Evolutionary conservation across 2,888 invertebrate species (phyloP).

Genomic region (Tenthredo mesomela): DNA sequence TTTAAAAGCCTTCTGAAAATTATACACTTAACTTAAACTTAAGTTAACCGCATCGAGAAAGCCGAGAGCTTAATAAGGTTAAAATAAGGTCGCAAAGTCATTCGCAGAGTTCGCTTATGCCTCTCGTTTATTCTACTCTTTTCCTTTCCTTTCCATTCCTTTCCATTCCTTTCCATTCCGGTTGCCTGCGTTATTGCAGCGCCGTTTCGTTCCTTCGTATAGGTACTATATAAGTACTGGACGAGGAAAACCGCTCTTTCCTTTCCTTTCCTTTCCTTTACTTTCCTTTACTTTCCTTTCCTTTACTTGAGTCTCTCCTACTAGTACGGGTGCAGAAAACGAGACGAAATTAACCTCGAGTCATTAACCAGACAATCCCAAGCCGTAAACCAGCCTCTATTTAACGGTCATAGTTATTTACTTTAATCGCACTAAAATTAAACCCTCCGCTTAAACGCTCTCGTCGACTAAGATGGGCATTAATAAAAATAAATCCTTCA

Average conservation of each 20-base stretch:
- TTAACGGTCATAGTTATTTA: constrained; percentile 57
- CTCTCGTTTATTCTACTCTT: not conserved
- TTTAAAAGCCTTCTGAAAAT: constrained; percentile 10
- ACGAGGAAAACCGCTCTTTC: not conserved
- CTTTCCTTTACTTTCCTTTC: not conserved
- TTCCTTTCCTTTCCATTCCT: not conserved
- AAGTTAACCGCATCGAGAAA: constrained; percentile 21
- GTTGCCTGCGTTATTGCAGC: not conserved
- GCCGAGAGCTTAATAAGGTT: constrained; percentile 39
- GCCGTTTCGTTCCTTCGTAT: not conserved
- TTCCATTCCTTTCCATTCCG: not conserved
- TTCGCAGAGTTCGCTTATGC: constrained; percentile 11
- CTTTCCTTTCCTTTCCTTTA: too few relatives aligned
- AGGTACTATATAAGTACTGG: not conserved
- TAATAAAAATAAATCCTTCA: constrained; percentile 28
- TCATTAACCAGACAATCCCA: constrained; percentile 50
- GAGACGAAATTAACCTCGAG: constrained; percentile 50
- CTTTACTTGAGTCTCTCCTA: not conserved
- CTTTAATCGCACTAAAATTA: constrained; percentile 60
- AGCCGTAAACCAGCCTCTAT: constrained; percentile 49
- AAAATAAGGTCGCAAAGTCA: constrained; percentile 35
- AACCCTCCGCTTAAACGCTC: constrained; percentile 49
- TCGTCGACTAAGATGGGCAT: constrained; percentile 29
- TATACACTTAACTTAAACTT: constrained; percentile 6
- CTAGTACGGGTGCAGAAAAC: constrained; percentile 9